Evolutionary conservation across 2,797 vertebrate species (phyloP).

Genomic region (Urosaurus nigricauda): DNA sequence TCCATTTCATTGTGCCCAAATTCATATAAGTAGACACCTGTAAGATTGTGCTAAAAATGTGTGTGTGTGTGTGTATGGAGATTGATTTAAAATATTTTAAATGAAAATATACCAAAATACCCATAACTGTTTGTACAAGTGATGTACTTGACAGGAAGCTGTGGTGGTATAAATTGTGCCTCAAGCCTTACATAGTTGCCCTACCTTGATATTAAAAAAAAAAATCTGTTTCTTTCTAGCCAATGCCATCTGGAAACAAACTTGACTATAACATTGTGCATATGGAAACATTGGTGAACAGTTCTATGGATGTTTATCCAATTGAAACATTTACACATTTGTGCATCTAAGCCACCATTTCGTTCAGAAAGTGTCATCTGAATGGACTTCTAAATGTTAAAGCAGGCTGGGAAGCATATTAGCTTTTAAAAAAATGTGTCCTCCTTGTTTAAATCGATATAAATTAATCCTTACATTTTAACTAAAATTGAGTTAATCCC

Average conservation of each 20-base stretch:
- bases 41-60: not conserved
- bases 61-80: no score
- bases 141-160: no score
- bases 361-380: not conserved
- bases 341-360: not conserved
- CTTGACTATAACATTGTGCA: not conserved
- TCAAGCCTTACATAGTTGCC: no score
- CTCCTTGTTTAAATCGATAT: not conserved
- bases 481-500: conserved; percentile 8
- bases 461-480: not conserved
- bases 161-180: no score
- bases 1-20: not conserved
- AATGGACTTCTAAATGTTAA: not conserved
- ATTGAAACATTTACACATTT: not conserved
- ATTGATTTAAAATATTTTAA: no score
- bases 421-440: not conserved
- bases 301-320: not conserved
- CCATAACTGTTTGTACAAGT: no score
- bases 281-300: not conserved
- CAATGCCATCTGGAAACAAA: not conserved
- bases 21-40: not conserved
- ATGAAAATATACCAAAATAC: no score
- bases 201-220: not conserved
- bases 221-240: not conserved
- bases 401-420: not conserved